These are phyloP conservation scores for Sinopyrophorus schimmeli DNA, from an alignment of 2,888 invertebrate species.

Conservation along the genomic window DNA sequence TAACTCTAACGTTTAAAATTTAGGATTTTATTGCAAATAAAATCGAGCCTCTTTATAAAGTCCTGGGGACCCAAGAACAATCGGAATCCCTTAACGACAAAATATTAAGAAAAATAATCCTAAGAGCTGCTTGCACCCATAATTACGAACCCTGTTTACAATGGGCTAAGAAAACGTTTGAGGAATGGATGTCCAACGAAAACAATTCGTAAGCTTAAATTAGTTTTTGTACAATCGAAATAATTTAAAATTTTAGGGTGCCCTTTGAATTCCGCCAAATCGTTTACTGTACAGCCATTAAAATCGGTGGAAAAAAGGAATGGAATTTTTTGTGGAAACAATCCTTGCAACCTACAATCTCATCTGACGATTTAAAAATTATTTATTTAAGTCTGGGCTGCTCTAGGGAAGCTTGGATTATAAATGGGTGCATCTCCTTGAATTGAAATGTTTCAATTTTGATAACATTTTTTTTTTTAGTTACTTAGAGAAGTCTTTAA, in stretches of 20 bases:
- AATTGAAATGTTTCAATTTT: too few species aligned
- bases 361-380: conserved; percentile 58
- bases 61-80: conserved; percentile 59
- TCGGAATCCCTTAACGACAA: conserved; percentile 61
- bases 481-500: conserved; percentile 48
- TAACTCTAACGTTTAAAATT: conserved; percentile 4
- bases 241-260: conserved; percentile 63
- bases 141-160: conserved; percentile 60
- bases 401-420: conserved; percentile 58
- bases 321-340: conserved; percentile 72
- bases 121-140: conserved; percentile 63
- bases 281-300: conserved; percentile 66
- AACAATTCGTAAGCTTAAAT: conserved; percentile 47
- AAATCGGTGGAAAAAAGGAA: conserved; percentile 65
- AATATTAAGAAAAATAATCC: conserved; percentile 61
- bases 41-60: conserved; percentile 55
- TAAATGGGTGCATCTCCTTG: conserved; percentile 57
- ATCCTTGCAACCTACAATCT: conserved; percentile 63
- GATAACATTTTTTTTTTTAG: conserved; percentile 33
- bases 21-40: conserved; percentile 58
- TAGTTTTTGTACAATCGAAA: not conserved
- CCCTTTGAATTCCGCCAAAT: conserved; percentile 66
- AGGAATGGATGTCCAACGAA: conserved; percentile 49
- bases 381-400: conserved; percentile 59
- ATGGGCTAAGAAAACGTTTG: conserved; percentile 59